Conservation (phyloP, 2,797 vertebrate species). For the Miichthys miiuy region DNA sequence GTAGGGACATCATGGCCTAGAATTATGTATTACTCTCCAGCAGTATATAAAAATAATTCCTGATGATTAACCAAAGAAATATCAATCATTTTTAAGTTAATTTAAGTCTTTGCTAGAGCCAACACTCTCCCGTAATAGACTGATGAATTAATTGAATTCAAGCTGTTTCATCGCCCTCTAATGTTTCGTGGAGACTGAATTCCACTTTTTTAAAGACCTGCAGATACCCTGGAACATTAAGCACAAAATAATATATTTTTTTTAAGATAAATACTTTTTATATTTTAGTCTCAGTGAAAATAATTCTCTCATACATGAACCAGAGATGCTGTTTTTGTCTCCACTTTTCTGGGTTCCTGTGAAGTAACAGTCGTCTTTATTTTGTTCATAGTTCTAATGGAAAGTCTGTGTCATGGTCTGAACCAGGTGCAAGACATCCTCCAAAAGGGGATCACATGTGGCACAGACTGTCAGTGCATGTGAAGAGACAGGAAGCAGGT, state of each 20-base stretch:
- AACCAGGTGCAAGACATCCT: conserved; percentile 98
- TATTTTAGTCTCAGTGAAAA: not conserved
- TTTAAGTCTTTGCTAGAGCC: too few relatives aligned
- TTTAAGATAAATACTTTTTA: not conserved
- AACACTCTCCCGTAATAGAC: not conserved
- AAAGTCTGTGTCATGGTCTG: conserved; percentile 99
- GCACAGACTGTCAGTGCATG: conserved; percentile 99
- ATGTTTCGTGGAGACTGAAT: not conserved
- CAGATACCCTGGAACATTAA: conserved; percentile 50
- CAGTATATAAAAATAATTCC: not conserved
- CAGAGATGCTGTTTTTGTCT: conserved; percentile 81
- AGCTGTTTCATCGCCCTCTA: not conserved
- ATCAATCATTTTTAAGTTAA: too few relatives aligned
- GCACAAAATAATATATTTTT: not conserved
- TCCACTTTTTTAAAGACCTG: conserved; percentile 27
- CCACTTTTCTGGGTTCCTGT: conserved; percentile 83
- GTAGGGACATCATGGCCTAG: not conserved
- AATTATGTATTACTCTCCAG: not conserved
- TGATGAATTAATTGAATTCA: not conserved
- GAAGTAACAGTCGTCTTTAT: conserved; percentile 92
- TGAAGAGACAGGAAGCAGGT: conserved; percentile 96
- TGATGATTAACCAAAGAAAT: not conserved
- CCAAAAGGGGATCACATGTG: conserved; percentile 96
- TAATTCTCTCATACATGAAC: conserved; percentile 69
- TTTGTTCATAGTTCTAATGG: conserved; percentile 99